Conservation (phyloP, 2,797 vertebrate genomes). For the Microhierax caerulescens region DNA sequence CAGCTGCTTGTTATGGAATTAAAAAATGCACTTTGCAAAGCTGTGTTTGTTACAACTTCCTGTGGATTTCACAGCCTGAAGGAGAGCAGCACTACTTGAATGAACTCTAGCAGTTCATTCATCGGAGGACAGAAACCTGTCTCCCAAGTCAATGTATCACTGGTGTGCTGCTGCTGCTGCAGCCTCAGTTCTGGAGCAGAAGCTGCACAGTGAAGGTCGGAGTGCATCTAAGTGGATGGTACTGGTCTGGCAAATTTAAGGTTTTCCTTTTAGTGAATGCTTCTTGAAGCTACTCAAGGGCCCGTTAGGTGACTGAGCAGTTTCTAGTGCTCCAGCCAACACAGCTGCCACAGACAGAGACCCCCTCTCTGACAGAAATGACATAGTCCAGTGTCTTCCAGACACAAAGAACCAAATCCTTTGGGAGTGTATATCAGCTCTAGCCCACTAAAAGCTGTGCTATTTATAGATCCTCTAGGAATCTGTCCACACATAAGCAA, state of each 20-base stretch:
- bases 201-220: background rate
- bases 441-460: background rate
- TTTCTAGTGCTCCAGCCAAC: background rate
- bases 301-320: background rate
- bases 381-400: background rate
- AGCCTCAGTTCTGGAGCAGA: background rate
- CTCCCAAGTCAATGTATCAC: background rate
- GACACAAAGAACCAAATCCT: background rate
- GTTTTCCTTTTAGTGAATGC: background rate
- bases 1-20: background rate
- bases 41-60: background rate
- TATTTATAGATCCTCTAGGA: background rate
- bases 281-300: background rate
- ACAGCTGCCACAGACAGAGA: background rate
- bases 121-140: background rate
- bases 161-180: background rate
- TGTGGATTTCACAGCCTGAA: background rate
- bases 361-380: background rate
- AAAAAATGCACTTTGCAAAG: background rate
- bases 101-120: background rate
- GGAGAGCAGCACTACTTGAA: background rate
- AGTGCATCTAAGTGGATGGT: background rate
- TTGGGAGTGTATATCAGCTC: background rate
- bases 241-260: background rate
- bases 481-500: background rate